Evolutionary conservation across 2,113 vertebrate species (phyloP).

Genomic region (Nannobrachium achirus): DNA sequence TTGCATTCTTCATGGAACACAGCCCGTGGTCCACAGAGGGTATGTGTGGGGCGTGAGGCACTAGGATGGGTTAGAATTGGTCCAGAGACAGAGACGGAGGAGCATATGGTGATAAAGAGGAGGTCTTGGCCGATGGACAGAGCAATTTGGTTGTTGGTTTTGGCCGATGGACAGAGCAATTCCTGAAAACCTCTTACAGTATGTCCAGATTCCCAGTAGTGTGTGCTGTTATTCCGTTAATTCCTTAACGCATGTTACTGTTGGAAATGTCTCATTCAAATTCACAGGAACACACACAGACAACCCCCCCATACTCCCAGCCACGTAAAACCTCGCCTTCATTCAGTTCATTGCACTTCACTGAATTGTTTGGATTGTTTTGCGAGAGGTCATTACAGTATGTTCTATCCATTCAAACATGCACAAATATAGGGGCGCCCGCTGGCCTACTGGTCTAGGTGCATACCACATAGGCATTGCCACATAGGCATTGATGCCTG

Average conservation of each 20-base stretch:
- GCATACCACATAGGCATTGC: too few relatives aligned
- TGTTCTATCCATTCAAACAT: conserved; percentile 11
- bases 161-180: conserved; percentile 41
- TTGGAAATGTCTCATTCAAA: too few relatives aligned
- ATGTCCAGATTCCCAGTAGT: conserved; percentile 39
- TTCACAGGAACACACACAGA: not conserved
- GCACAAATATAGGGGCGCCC: too few relatives aligned
- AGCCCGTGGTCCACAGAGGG: conserved; percentile 34
- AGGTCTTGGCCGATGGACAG: conserved; percentile 43
- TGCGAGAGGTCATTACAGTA: conserved; percentile 21
- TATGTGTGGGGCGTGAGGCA: conserved; percentile 30
- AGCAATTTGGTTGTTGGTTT: conserved; percentile 58
- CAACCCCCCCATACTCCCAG: not conserved
- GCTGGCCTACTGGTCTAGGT: too few relatives aligned
- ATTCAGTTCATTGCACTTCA: conserved; percentile 31
- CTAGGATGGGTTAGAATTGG: conserved; percentile 18
- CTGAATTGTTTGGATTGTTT: conserved; percentile 4
- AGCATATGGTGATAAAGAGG: conserved; percentile 23
- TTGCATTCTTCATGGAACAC: conserved; percentile 39
- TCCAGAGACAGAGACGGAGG: conserved; percentile 35
- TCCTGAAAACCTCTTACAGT: conserved; percentile 7
- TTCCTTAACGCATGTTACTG: not conserved
- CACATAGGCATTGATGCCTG: too few relatives aligned
- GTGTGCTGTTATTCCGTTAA: conserved; percentile 28
- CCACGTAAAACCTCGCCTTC: conserved; percentile 14